Evolutionary conservation across 2,113 vertebrate genomes (phyloP).

Genomic region (Thryonomys swinderianus): DNA sequence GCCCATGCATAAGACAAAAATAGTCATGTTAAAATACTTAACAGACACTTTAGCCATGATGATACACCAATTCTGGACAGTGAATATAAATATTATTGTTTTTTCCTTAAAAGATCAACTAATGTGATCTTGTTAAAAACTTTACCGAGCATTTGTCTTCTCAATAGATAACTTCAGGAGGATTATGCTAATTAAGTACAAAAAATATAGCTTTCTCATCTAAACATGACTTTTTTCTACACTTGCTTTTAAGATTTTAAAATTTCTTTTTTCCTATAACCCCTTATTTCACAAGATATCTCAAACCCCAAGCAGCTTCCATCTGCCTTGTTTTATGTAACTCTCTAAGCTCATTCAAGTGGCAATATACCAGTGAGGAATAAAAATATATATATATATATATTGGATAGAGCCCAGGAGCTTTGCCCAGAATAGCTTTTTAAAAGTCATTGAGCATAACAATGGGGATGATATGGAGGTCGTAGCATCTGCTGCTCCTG

Average conservation of each 20-base stretch:
- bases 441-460: constrained; percentile 78
- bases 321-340: constrained; percentile 73
- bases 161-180: constrained; percentile 22
- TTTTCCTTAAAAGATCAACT: constrained; percentile 57
- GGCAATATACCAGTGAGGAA: constrained; percentile 65
- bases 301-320: constrained; percentile 63
- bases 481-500: constrained; percentile 69
- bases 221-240: constrained; percentile 56
- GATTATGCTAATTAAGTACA: constrained; percentile 54
- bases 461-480: constrained; percentile 71
- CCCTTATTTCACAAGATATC: constrained; percentile 44
- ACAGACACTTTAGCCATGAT: constrained; percentile 35
- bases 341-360: constrained; percentile 70
- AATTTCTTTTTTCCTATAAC: background rate
- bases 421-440: constrained; percentile 77
- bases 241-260: constrained; percentile 45
- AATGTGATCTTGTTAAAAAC: constrained; percentile 46
- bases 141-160: constrained; percentile 56
- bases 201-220: constrained; percentile 25
- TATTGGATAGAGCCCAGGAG: constrained; percentile 73
- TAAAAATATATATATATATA: constrained; percentile 45
- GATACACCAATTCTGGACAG: constrained; percentile 26
- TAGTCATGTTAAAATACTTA: constrained; percentile 53
- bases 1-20: constrained; percentile 23
- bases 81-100: constrained; percentile 52